Evolutionary conservation across 2,113 vertebrate genomes (phyloP), one percentile per base, ranked within the genome.

Genomic region (Fulica atra): DNA sequence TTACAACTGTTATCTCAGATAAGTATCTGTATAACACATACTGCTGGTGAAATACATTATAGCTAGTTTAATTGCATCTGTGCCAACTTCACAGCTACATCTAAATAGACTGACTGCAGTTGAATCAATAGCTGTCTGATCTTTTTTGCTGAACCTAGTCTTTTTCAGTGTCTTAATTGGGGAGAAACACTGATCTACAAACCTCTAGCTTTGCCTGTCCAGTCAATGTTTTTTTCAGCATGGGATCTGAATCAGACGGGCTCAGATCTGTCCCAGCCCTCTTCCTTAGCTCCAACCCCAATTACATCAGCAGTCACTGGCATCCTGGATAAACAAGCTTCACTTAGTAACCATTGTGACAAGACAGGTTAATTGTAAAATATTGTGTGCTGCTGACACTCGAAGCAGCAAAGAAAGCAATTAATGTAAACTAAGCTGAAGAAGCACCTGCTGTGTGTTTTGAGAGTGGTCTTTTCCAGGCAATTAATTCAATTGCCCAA

Each of bases 371-470:
- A 87, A 96, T 94, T 95, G 63, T 82, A 77, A 96, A 88, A 88
- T 81, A 81, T 5, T 56, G 16, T 64, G 29, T 91, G 50, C 74
- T 63, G 60, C 66, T 81, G 71, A 72, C 53, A 92, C 71, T n/a
- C 79, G 81, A 97, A 94, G 81, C 36, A 92, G 40, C 19, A 79
- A 91, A 84, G 42, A 92, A 95, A 88, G 53, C 63, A 92, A 89
- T 93, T 92, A 93, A 95, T 95, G 81, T 76, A 95, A 92, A 91
- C 46, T 69, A 86, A 95, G 56, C 26, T 92, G 85, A 94, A 94
- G 64, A 88, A 92, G 71, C 68, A 92, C 93, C 83, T 95, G 82
- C 83, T 95, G 83, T 81, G 87, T 94, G 64, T 88, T 93, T 96
- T 71, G 40, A 96, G 71, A 72, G 53, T 84, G 88, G 71, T 66